Evolutionary conservation across 2,888 invertebrate species (phyloP), one percentile per base, ranked within the genome.

Genomic region (Eristalis intricaria): DNA sequence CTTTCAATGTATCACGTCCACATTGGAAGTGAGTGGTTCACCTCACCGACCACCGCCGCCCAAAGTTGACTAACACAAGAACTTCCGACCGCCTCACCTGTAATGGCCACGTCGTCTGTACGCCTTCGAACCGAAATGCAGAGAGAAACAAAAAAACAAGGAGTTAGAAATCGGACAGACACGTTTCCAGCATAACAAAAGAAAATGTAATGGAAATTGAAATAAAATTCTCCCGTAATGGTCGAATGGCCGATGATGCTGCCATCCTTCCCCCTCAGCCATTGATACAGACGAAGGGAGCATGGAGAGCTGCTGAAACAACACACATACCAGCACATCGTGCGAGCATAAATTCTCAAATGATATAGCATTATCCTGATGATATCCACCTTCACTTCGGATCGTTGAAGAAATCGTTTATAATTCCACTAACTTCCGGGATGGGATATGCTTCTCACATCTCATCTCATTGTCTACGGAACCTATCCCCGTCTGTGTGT

Each of bases 381-480:
- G 84, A 84, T 87, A 84, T 83, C 87, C 80, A 87, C 79, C 87
- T 84, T 83, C 56, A 74, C 76, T 66, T 84, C 38, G 76, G 92
- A 90, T 89, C 89, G 89, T 90, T 90, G 89, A 89, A 89, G 89
- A 71, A 90, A 92, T 91, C 92, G 91, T 91, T 91, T 91, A 91
- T 90, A 89, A 90, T 89, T 90, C 92, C 90, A 89, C 83, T 71
- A 89, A 90, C 90, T 90, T 87, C 89, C 90, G 77, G 71, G 61
- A 68, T 35, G 64, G 61, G 75, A 61, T 50, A 50, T 77, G 76
- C 50, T 64, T 38, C 75, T 43, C 74, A 64, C 81, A 75, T 82
- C 70, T 73, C 77, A 70, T 73, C 60, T 35, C 35, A 73, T 64
- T 85, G 85, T 64, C 80, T 38, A 13, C 5, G 13, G 38, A 38